Evolutionary conservation across 1,140 invertebrate genomes (phyloP).

Genomic region (Halyomorpha halys): DNA sequence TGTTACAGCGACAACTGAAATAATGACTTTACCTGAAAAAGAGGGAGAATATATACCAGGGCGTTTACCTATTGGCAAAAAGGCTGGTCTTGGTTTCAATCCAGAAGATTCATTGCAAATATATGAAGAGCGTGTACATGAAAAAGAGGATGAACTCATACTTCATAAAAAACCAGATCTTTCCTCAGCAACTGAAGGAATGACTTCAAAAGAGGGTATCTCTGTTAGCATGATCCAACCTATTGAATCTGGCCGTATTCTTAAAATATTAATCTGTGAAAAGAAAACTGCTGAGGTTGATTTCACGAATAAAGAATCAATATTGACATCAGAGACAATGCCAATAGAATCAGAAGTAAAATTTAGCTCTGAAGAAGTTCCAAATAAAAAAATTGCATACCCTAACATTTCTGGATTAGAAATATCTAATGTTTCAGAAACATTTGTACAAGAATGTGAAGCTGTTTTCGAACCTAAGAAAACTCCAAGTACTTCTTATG

Average conservation of each 20-base stretch:
- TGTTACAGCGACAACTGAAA: constrained; percentile 47
- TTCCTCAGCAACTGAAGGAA: constrained; percentile 42
- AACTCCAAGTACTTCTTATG: constrained; percentile 39
- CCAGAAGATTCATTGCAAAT: constrained; percentile 50
- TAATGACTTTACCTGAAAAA: constrained; percentile 50
- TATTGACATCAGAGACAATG: constrained; percentile 45
- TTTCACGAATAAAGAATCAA: constrained; percentile 46
- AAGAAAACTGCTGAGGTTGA: constrained; percentile 44
- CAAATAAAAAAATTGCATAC: constrained; percentile 41
- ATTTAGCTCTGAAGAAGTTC: constrained; percentile 38
- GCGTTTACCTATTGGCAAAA: constrained; percentile 46
- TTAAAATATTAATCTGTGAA: constrained; percentile 39
- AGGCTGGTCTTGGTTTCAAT: constrained; percentile 47
- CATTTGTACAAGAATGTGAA: constrained; percentile 47
- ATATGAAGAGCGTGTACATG: constrained; percentile 46
- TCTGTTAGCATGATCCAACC: constrained; percentile 45
- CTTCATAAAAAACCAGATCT: constrained; percentile 39
- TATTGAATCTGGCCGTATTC: constrained; percentile 46
- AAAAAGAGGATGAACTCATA: constrained; percentile 47
- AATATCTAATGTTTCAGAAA: constrained; percentile 42
- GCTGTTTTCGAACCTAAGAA: constrained; percentile 37
- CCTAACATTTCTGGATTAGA: constrained; percentile 43
- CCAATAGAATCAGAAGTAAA: constrained; percentile 47
- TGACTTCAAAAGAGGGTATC: constrained; percentile 48
- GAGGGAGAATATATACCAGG: constrained; percentile 47